Percentiles rank a stretch among this genome's conserved stretches.
These are phyloP conservation scores for Gnatocerus cornutus DNA, from an alignment of 2,888 invertebrate species.

Conservation along the genomic window DNA sequence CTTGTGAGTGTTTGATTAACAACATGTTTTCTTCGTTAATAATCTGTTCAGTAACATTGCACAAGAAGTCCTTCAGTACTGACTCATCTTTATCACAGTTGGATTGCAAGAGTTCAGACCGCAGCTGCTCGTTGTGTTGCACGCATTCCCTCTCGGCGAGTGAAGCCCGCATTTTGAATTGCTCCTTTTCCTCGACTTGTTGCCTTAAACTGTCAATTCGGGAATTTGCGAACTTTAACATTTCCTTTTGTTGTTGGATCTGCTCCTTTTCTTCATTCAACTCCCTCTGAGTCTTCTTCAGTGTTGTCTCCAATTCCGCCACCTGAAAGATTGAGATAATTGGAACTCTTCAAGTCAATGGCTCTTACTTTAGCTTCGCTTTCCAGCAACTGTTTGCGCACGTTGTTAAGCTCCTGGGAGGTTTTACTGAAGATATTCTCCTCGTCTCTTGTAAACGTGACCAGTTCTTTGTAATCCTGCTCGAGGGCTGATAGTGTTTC, in stretches of 20 bases:
- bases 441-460: conserved; percentile 16
- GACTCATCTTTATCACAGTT: background rate
- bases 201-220: background rate
- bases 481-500: conserved; percentile 14
- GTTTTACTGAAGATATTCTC: conserved; percentile 15
- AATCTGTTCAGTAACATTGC: conserved; percentile 12
- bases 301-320: no score
- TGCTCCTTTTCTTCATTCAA: background rate
- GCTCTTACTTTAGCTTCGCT: background rate
- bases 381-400: background rate
- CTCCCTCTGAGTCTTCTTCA: background rate
- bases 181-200: background rate
- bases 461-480: conserved; percentile 16
- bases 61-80: background rate
- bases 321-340: no score
- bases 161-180: background rate
- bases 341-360: no score
- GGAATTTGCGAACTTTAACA: background rate
- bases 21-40: conserved; percentile 20
- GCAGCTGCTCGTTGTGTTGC: background rate
- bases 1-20: conserved; percentile 1
- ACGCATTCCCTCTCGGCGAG: background rate
- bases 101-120: background rate
- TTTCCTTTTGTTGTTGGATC: background rate
- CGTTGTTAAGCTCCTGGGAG: background rate